phyloP scores from a whole-genome alignment of 2,797 vertebrate genomes.

The Pangasius macronema region DNA sequence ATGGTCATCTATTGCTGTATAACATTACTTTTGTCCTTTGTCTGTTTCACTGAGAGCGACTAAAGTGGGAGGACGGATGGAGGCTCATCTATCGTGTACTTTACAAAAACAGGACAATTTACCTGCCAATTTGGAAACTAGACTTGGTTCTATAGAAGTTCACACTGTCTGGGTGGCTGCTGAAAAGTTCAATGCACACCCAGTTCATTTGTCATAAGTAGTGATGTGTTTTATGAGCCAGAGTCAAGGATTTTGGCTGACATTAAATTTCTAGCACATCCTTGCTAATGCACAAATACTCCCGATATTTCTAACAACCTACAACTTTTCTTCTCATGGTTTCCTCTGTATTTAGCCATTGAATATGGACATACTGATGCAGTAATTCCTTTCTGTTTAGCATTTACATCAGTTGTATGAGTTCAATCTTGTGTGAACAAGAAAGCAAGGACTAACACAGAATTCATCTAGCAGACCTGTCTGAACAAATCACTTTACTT shows the following conservation, averaged over 20 bases:
- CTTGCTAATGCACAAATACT: not conserved
- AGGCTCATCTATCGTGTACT: not conserved
- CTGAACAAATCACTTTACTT: not conserved
- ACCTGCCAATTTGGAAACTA: conserved; percentile 6
- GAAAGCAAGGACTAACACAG: not conserved
- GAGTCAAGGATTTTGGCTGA: not conserved
- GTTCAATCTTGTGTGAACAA: not conserved
- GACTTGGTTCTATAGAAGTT: conserved; percentile 15
- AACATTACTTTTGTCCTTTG: not conserved
- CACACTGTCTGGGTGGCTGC: not conserved
- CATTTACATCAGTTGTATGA: not conserved
- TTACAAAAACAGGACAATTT: conserved; percentile 4
- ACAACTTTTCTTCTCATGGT: not conserved
- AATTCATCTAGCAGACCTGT: not conserved
- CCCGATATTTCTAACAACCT: not conserved
- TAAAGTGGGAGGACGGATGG: not conserved
- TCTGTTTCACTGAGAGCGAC: not conserved
- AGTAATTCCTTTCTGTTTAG: not conserved
- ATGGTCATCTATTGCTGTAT: not conserved
- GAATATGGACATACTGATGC: not conserved
- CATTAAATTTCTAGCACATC: not conserved
- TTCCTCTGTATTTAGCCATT: not conserved
- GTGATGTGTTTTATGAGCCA: not conserved
- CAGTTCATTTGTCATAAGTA: not conserved
- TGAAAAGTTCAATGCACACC: conserved; percentile 9